Evolutionary conservation across 2,888 invertebrate genomes (phyloP).

Genomic region (Criorhina ranunculi): DNA sequence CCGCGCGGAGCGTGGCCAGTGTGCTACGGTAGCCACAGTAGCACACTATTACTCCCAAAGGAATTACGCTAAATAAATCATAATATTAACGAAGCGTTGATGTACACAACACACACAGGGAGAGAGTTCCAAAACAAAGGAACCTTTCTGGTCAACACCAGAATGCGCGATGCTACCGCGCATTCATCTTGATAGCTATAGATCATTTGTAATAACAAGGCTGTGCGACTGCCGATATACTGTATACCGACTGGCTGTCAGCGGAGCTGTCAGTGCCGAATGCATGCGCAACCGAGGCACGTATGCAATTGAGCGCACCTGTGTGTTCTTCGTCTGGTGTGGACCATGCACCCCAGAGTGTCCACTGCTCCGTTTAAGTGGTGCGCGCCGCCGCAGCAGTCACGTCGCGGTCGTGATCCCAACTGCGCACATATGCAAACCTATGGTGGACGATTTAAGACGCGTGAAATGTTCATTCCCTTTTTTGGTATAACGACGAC

Average conservation of each 20-base stretch:
- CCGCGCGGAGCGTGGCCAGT: background rate
- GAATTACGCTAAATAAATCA: slow-evolving; percentile 59
- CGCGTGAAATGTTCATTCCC: slow-evolving; percentile 73
- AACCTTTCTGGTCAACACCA: slow-evolving; percentile 1
- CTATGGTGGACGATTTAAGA: slow-evolving; percentile 67
- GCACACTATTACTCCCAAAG: slow-evolving; percentile 50
- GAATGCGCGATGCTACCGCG: slow-evolving; percentile 35
- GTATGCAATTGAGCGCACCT: slow-evolving; percentile 62
- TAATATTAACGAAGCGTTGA: slow-evolving; percentile 69
- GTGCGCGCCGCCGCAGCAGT: slow-evolving; percentile 3
- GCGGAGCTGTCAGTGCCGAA: slow-evolving; percentile 44
- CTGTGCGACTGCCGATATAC: slow-evolving; percentile 70
- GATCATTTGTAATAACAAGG: slow-evolving; percentile 76
- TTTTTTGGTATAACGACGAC: slow-evolving; percentile 59
- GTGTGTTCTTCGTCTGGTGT: slow-evolving; percentile 29
- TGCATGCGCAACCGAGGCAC: slow-evolving; percentile 14
- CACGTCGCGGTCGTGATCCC: slow-evolving; percentile 59
- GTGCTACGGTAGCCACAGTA: slow-evolving; percentile 50
- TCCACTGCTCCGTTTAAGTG: slow-evolving; percentile 62
- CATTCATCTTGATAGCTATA: slow-evolving; percentile 75
- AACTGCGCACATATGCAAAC: slow-evolving; percentile 37
- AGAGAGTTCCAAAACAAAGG: slow-evolving; percentile 57
- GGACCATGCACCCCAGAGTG: slow-evolving; percentile 30
- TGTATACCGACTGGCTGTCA: slow-evolving; percentile 42
- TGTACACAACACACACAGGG: slow-evolving; percentile 31